These are phyloP conservation scores for Sinonovacula constricta DNA, from an alignment of 1,140 invertebrate genomes.

Conservation along the genomic window DNA sequence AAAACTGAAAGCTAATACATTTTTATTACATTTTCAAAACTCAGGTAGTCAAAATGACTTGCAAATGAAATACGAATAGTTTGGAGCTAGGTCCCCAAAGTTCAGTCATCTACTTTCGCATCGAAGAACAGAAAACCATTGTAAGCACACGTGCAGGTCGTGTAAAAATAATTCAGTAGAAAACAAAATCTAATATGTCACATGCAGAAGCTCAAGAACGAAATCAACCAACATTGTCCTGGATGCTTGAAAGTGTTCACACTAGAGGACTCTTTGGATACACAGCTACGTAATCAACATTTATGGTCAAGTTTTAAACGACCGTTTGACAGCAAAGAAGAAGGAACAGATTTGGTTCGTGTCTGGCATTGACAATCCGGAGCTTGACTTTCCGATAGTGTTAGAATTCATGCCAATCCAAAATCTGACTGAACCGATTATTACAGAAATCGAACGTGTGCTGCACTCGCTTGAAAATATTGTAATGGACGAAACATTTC, in stretches of 20 bases:
- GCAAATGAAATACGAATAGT: no score
- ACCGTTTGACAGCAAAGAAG: not conserved
- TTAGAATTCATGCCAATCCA: not conserved
- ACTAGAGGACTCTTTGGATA: not conserved
- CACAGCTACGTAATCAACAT: not conserved
- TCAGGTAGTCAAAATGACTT: no score
- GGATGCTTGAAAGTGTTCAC: conserved; percentile 7
- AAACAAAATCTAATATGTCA: conserved; percentile 6
- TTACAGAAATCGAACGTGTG: conserved; percentile 10
- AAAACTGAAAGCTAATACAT: no score
- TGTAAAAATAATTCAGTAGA: not conserved
- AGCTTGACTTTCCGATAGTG: conserved; percentile 1
- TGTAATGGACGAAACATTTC: conserved; percentile 6
- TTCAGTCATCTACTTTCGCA: conserved; percentile 5
- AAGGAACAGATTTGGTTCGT: conserved; percentile 9
- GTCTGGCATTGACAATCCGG: not conserved
- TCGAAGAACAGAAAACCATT: conserved; percentile 8
- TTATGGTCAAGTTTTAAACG: not conserved
- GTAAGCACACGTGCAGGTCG: not conserved
- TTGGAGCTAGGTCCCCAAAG: conserved; percentile 3
- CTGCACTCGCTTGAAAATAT: conserved; percentile 4
- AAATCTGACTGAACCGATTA: not conserved
- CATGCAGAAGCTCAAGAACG: not conserved
- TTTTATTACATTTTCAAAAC: no score
- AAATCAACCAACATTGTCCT: conserved; percentile 15